These are phyloP conservation scores for Phaonia tiefii DNA, from an alignment of 2,888 invertebrate species.

Conservation along the genomic window DNA sequence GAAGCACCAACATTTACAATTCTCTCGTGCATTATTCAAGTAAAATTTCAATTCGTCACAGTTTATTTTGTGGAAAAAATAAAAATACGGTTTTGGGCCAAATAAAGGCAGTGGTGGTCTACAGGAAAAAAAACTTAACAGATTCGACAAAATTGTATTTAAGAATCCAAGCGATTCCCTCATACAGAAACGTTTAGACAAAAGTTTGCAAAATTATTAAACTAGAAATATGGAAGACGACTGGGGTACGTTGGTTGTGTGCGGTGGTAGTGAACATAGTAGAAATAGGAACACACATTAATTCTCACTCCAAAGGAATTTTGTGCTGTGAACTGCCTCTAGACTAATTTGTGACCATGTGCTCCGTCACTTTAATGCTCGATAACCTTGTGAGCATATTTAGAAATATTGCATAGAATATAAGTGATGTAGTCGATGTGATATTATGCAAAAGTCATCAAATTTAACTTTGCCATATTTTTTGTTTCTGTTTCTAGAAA, in stretches of 20 bases:
- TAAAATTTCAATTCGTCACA: slow-evolving; percentile 53
- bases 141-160: too few species aligned
- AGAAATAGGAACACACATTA: neutral
- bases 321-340: slow-evolving; percentile 27
- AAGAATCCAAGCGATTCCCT: neutral
- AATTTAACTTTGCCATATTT: slow-evolving; percentile 38
- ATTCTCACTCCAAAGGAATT: slow-evolving; percentile 45
- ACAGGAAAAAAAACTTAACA: slow-evolving; percentile 18
- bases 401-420: slow-evolving; percentile 15
- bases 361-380: slow-evolving; percentile 35
- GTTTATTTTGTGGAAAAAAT: slow-evolving; percentile 47
- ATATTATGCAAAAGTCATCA: slow-evolving; percentile 54
- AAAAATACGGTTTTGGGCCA: slow-evolving; percentile 35
- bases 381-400: slow-evolving; percentile 35
- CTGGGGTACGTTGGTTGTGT: slow-evolving; percentile 83
- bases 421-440: slow-evolving; percentile 5
- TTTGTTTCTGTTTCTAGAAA: slow-evolving; percentile 72
- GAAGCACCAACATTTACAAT: slow-evolving; percentile 42
- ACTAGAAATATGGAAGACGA: slow-evolving; percentile 84
- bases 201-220: slow-evolving; percentile 60
- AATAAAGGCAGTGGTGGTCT: slow-evolving; percentile 53
- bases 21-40: slow-evolving; percentile 49
- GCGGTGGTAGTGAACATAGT: too few species aligned
- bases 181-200: slow-evolving; percentile 11
- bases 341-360: slow-evolving; percentile 51